These are phyloP conservation scores for Garrulus glandarius DNA, from an alignment of 2,797 vertebrate species.

Conservation along the genomic window DNA sequence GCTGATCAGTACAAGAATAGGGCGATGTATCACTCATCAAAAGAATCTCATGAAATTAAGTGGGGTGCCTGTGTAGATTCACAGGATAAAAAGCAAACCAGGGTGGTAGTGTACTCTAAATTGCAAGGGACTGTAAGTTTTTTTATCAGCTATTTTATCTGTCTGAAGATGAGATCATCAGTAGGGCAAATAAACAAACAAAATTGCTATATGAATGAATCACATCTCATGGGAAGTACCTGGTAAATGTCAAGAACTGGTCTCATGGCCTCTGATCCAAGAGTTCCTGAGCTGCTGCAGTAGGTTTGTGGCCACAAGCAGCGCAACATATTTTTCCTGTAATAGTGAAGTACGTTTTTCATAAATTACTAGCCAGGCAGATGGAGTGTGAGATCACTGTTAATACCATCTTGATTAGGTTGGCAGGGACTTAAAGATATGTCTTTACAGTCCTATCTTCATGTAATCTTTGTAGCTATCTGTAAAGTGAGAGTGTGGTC, in stretches of 20 bases:
- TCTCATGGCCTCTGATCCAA: background rate
- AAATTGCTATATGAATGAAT: background rate
- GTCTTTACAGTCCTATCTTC: constrained; percentile 68
- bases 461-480: constrained; percentile 65
- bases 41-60: background rate
- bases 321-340: constrained; percentile 63
- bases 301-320: constrained; percentile 54
- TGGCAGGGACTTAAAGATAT: constrained; percentile 66
- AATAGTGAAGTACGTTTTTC: constrained; percentile 58
- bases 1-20: background rate
- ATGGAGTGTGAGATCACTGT: constrained; percentile 72
- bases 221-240: background rate
- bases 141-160: background rate
- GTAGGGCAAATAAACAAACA: background rate
- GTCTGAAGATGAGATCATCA: background rate
- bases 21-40: background rate
- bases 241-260: constrained; percentile 50
- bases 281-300: constrained; percentile 51
- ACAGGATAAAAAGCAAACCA: background rate
- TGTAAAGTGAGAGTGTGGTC: constrained; percentile 61
- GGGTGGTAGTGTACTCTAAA: background rate
- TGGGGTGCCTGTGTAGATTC: background rate
- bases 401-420: constrained; percentile 72
- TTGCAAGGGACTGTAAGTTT: background rate
- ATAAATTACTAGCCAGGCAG: constrained; percentile 69